Conservation (phyloP, 2,888 invertebrate genomes). For the Odontothrips loti region DNA sequence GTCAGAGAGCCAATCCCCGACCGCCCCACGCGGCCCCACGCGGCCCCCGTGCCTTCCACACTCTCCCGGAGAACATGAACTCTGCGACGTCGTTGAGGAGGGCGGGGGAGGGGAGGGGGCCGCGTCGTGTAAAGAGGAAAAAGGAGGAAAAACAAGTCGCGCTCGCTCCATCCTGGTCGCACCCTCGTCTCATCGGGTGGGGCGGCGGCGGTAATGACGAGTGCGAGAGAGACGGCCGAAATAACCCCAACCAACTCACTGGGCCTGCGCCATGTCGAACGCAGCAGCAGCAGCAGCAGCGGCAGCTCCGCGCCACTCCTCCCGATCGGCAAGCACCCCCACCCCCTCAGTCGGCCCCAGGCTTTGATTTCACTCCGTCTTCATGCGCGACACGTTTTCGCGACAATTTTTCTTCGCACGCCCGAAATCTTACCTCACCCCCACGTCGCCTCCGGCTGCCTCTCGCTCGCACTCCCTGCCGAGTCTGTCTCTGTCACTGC, state of each 20-base stretch:
- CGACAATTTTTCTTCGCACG: constrained; percentile 26
- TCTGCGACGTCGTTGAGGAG: too few species aligned
- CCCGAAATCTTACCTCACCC: constrained; percentile 8
- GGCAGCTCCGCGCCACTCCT: not conserved
- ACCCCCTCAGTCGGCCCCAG: not conserved
- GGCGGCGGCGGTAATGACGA: not conserved
- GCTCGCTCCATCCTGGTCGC: not conserved
- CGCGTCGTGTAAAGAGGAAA: not conserved
- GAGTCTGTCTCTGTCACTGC: too few species aligned
- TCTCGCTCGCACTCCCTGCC: not conserved
- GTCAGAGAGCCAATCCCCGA: too few species aligned
- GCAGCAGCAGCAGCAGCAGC: too few species aligned
- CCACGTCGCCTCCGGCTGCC: not conserved
- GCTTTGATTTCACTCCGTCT: constrained; percentile 22
- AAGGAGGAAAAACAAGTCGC: not conserved
- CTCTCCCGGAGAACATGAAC: too few species aligned
- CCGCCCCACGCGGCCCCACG: too few species aligned
- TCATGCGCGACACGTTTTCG: constrained; percentile 24
- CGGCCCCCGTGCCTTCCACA: too few species aligned
- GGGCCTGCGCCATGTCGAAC: not conserved
- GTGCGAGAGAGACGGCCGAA: not conserved
- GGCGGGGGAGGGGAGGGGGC: not conserved
- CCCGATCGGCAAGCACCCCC: not conserved
- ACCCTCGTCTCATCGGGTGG: not conserved
- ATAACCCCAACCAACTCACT: not conserved